A percentile compares a stretch with the other conserved stretches of the same genome.
These are phyloP conservation scores for Lates japonicus DNA, from an alignment of 2,797 vertebrate genomes.

Conservation along the genomic window DNA sequence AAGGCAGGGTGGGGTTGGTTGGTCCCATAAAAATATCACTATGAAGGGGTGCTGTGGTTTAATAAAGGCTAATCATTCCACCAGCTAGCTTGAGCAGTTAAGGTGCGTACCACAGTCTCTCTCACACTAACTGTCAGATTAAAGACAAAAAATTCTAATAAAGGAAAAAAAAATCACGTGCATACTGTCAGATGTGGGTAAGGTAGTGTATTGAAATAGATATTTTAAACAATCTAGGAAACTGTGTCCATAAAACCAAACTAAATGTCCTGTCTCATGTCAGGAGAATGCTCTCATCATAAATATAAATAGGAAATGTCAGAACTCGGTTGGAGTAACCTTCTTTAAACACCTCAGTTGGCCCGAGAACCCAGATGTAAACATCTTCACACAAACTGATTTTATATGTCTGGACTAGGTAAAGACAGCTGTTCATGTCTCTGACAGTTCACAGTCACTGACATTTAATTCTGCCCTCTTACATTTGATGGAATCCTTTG, in stretches of 20 bases:
- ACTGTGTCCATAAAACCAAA: slow-evolving; percentile 1
- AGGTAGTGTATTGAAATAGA: neutral
- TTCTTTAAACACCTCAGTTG: slow-evolving; percentile 1
- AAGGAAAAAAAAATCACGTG: neutral
- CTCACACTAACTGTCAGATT: no score
- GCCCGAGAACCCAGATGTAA: slow-evolving; percentile 8
- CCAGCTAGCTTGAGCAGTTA: neutral
- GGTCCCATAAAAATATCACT: no score
- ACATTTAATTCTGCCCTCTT: neutral
- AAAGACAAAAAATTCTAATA: no score
- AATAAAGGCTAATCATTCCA: neutral
- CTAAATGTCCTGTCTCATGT: neutral
- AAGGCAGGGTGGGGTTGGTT: no score
- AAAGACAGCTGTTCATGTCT: neutral
- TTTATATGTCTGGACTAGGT: neutral
- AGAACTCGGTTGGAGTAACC: neutral
- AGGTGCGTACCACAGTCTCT: neutral
- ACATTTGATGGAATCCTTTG: neutral
- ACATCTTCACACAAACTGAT: slow-evolving; percentile 10
- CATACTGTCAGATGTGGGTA: neutral
- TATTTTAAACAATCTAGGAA: neutral
- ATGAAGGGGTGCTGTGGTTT: neutral
- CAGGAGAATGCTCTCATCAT: neutral
- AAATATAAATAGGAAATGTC: slow-evolving; percentile 24
- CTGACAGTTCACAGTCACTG: neutral